phyloP scores from a whole-genome alignment of 2,797 vertebrate species.

The Clarias platycephalus region DNA sequence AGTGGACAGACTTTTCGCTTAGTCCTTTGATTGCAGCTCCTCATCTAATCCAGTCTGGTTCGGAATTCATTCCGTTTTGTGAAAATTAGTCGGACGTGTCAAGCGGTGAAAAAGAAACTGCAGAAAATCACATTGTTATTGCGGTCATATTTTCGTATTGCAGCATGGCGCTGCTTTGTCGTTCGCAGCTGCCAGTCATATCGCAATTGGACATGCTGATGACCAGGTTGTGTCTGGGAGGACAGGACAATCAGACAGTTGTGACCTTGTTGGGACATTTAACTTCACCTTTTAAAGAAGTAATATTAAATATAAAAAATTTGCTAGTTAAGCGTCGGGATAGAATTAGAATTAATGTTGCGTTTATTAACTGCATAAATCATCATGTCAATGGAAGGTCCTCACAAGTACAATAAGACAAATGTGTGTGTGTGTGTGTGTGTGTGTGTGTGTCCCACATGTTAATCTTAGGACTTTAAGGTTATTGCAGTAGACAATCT shows the following conservation, averaged over 20 bases:
- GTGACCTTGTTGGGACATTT: not conserved
- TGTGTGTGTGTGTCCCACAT: not conserved
- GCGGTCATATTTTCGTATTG: not conserved
- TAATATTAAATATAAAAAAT: too few relatives aligned
- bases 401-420: not conserved
- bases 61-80: not conserved
- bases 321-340: not conserved
- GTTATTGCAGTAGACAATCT: slow-evolving; percentile 16
- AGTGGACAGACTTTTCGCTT: not conserved
- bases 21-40: not conserved
- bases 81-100: not conserved
- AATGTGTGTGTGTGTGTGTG: not conserved
- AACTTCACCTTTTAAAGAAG: not conserved
- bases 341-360: not conserved
- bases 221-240: not conserved
- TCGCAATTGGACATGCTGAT: not conserved
- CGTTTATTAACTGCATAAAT: not conserved
- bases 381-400: not conserved
- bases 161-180: not conserved
- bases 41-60: not conserved
- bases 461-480: not conserved
- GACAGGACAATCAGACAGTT: not conserved
- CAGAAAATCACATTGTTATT: not conserved
- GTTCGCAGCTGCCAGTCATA: not conserved
- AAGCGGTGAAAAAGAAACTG: not conserved